Percentiles rank a stretch among this genome's conserved stretches.
phyloP scores from a whole-genome alignment of 1,140 invertebrate species.

The Microplitis mediator region DNA sequence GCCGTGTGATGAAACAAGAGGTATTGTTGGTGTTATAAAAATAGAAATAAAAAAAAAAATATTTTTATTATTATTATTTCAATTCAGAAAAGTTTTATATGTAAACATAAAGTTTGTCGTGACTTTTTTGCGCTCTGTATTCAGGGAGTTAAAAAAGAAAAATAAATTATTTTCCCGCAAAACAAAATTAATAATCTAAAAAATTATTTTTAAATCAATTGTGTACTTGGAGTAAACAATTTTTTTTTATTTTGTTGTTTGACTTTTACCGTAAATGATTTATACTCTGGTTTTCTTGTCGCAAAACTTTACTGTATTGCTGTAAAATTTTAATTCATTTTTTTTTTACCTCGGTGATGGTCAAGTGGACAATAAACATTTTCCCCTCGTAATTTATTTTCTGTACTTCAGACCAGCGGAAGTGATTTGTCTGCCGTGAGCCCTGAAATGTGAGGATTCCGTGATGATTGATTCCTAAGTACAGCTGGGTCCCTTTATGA shows the following conservation, averaged over 20 bases:
- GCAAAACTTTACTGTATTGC: too few relatives aligned
- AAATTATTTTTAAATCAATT: background rate
- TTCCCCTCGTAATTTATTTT: conserved; percentile 98
- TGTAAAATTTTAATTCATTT: background rate
- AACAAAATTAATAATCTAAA: too few relatives aligned
- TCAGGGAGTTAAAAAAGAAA: too few relatives aligned
- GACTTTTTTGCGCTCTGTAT: too few relatives aligned
- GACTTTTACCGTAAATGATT: background rate
- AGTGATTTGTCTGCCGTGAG: conserved; percentile 89
- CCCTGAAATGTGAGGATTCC: conserved; percentile 95
- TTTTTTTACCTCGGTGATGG: conserved; percentile 68
- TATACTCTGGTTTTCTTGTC: too few relatives aligned
- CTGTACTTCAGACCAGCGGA: conserved; percentile 93
- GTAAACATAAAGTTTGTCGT: too few relatives aligned
- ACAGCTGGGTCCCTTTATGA: conserved; percentile 86
- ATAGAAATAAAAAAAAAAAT: too few relatives aligned
- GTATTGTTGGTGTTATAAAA: background rate
- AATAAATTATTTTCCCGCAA: too few relatives aligned
- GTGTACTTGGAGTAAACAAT: background rate
- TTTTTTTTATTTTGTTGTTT: background rate
- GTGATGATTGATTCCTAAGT: conserved; percentile 92
- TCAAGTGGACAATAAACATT: conserved; percentile 96
- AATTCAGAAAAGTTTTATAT: too few relatives aligned
- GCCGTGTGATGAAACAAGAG: background rate
- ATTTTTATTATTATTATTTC: too few relatives aligned